Conservation (phyloP, 2,113 vertebrate genomes). For the chimpanzee (Pan troglodytes) region NHGRI_mPanTro3-v2.1_pri NC_072422.2:7055501-7056000, state of each 20-base stretch:
- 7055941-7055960: not conserved
- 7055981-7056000: not conserved
- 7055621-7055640: not conserved
- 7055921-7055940: no score
- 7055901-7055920: not conserved
- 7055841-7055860: no score
- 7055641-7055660: not conserved
- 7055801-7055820: no score
- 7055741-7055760: no score
- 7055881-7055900: not conserved
- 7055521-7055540: not conserved
- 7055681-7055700: not conserved
- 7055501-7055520: no score
- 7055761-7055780: no score
- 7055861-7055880: not conserved
- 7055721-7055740: not conserved
- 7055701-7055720: not conserved
- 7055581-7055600: not conserved
- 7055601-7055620: no score
- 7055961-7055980: not conserved
- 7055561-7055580: not conserved
- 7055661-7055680: no score
- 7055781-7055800: no score
- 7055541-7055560: rapidly evolving
- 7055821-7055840: not conserved